A percentile compares a stretch with the other conserved stretches of the same genome.
Evolutionary conservation across 2,797 vertebrate genomes (phyloP).

Genomic region (Alosa sapidissima): DNA sequence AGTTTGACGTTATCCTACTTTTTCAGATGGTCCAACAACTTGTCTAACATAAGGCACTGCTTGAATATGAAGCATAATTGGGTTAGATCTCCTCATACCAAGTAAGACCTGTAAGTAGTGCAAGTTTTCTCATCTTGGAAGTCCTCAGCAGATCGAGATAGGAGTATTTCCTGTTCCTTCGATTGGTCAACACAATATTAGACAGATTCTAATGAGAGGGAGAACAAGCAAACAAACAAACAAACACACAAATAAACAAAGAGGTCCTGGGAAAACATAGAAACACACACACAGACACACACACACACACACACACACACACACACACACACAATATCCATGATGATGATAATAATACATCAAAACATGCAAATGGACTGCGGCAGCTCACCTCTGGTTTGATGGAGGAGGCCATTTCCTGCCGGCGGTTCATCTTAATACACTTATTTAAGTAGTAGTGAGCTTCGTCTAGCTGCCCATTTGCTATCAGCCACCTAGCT

Average conservation of each 20-base stretch:
- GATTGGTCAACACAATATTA: slow-evolving; percentile 54
- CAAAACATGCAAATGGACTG: not conserved
- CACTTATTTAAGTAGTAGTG: slow-evolving; percentile 67
- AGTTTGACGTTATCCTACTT: too few relatives aligned
- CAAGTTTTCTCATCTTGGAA: slow-evolving; percentile 67
- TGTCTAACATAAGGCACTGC: too few relatives aligned
- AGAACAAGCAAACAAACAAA: not conserved
- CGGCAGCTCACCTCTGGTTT: slow-evolving; percentile 63
- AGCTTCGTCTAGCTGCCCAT: slow-evolving; percentile 52
- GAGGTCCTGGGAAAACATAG: not conserved
- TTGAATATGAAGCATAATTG: too few relatives aligned
- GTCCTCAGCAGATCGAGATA: slow-evolving; percentile 74
- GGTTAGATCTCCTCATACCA: slow-evolving; percentile 61
- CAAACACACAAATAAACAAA: not conserved
- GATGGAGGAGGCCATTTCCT: slow-evolving; percentile 48
- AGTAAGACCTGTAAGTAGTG: slow-evolving; percentile 67
- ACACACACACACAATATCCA: too few relatives aligned
- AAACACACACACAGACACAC: too few relatives aligned
- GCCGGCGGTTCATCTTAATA: slow-evolving; percentile 68
- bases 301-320: too few relatives aligned
- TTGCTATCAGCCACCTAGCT: slow-evolving; percentile 59
- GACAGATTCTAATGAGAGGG: slow-evolving; percentile 37
- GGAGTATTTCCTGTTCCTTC: slow-evolving; percentile 58
- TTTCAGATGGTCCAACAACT: too few relatives aligned
- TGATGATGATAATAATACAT: not conserved